Percentiles rank a stretch among this genome's conserved stretches.
Conservation (phyloP, 2,888 invertebrate genomes). For the Lasioglossum figueresi region DNA sequence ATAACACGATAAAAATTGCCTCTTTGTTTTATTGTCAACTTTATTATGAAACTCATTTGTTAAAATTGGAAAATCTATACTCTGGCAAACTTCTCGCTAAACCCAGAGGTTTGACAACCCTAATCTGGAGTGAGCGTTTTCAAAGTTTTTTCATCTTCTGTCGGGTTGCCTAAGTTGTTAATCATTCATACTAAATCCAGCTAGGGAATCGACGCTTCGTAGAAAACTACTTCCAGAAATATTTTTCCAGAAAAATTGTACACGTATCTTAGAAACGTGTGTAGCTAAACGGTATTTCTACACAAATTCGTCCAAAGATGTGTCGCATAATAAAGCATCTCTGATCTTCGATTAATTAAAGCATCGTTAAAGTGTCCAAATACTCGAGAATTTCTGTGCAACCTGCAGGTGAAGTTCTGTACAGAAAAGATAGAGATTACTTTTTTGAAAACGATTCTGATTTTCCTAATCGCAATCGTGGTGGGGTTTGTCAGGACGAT, state of each 20-base stretch:
- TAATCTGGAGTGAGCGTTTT: background rate
- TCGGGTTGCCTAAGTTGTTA: background rate
- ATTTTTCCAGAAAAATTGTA: background rate
- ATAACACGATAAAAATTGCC: background rate
- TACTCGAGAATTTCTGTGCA: background rate
- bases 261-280: background rate
- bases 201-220: background rate
- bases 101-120: background rate
- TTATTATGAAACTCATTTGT: background rate
- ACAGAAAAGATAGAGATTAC: slow-evolving; percentile 55
- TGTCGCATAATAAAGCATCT: background rate
- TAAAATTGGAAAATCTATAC: background rate
- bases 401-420: background rate
- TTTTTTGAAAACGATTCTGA: slow-evolving; percentile 79
- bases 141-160: background rate
- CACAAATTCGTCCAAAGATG: background rate
- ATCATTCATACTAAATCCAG: background rate
- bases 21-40: background rate
- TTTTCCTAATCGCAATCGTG: slow-evolving; percentile 74
- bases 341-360: background rate
- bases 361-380: background rate
- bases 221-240: background rate
- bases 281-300: background rate
- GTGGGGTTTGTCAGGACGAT: slow-evolving; percentile 77
- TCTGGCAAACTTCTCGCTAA: background rate